These are phyloP conservation scores for Anastrepha obliqua DNA, from an alignment of 1,140 invertebrate species.

Conservation along the genomic window DNA sequence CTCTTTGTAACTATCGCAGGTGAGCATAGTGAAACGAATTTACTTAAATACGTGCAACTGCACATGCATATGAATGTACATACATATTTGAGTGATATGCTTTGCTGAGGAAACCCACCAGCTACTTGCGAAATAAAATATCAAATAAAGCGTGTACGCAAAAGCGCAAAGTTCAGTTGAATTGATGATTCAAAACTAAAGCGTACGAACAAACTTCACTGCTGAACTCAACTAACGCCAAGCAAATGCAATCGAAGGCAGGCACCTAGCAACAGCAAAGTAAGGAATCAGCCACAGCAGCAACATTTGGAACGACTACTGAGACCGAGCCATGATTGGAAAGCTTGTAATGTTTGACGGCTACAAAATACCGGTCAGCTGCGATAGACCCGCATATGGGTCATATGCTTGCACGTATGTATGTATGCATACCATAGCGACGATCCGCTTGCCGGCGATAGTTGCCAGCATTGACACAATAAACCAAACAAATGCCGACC, in stretches of 20 bases:
- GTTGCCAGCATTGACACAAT: conserved; percentile 15
- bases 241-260: conserved; percentile 2
- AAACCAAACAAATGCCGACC: background rate
- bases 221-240: background rate
- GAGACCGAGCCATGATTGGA: no score
- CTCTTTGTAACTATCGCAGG: no score
- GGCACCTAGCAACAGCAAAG: background rate
- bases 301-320: background rate
- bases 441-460: background rate
- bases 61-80: background rate
- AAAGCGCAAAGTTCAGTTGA: background rate
- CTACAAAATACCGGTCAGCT: no score
- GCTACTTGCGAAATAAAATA: background rate
- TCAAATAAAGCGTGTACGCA: background rate
- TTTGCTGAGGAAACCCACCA: background rate
- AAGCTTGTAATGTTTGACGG: no score
- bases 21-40: no score
- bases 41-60: no score
- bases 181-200: background rate
- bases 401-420: background rate
- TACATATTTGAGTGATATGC: background rate
- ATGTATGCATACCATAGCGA: background rate
- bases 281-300: background rate
- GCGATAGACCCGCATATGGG: background rate
- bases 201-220: background rate